Conservation (phyloP, 2,797 vertebrate genomes). For the Pseudomugil gertrudae region DNA sequence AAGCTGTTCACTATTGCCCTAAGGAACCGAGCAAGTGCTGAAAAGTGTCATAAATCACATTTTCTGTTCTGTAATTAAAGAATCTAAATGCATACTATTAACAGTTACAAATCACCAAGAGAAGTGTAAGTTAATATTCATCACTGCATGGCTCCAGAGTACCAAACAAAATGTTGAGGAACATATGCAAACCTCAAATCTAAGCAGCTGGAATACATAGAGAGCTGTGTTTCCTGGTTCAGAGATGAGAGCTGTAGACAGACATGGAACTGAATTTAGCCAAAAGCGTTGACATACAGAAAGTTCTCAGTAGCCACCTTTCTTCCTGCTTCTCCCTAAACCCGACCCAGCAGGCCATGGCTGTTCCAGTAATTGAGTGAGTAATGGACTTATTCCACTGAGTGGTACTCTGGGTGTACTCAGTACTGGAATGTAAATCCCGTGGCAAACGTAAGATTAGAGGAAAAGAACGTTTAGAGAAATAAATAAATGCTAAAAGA, state of each 20-base stretch:
- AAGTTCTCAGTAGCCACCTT: conserved; percentile 68
- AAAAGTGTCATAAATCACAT: conserved; percentile 64
- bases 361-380: conserved; percentile 83
- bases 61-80: conserved; percentile 69
- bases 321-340: conserved; percentile 66
- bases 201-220: conserved; percentile 44
- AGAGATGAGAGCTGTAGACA: conserved; percentile 44
- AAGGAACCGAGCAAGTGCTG: conserved; percentile 41
- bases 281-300: conserved; percentile 64
- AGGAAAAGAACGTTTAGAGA: conserved; percentile 26
- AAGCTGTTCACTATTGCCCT: conserved; percentile 60
- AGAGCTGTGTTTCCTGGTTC: conserved; percentile 30
- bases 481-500: conserved; percentile 69
- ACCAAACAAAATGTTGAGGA: conserved; percentile 48
- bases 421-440: conserved; percentile 79
- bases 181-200: conserved; percentile 33
- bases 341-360: conserved; percentile 73
- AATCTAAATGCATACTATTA: conserved; percentile 52
- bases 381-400: conserved; percentile 83
- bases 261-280: conserved; percentile 61
- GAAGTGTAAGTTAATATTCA: conserved; percentile 60
- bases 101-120: conserved; percentile 58
- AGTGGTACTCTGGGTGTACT: conserved; percentile 80
- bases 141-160: conserved; percentile 20
- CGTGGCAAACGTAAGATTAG: conserved; percentile 75